Conservation (phyloP, 2,888 invertebrate genomes). For the Xanthia togata region DNA sequence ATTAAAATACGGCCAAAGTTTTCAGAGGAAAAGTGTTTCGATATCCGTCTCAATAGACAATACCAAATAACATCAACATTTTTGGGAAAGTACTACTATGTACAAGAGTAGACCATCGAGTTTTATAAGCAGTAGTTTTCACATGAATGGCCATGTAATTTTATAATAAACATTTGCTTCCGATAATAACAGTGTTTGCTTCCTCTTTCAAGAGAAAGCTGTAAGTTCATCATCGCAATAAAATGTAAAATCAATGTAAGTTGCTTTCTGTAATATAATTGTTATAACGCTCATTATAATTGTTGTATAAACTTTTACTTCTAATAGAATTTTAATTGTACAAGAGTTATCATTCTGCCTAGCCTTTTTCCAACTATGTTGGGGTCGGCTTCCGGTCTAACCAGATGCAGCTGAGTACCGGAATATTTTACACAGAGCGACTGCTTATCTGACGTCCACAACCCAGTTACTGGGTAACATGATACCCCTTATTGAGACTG, state of each 20-base stretch:
- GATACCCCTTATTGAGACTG: no score
- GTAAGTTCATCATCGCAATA: slow-evolving; percentile 3
- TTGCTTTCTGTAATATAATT: slow-evolving; percentile 39
- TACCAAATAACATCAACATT: not conserved
- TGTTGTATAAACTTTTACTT: slow-evolving; percentile 6
- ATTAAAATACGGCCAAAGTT: not conserved
- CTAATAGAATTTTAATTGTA: not conserved
- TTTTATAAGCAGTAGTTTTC: not conserved
- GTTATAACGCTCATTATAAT: slow-evolving; percentile 22
- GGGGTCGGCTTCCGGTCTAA: no score
- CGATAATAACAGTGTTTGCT: slow-evolving; percentile 19
- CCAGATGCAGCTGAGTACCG: no score
- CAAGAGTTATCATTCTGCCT: not conserved
- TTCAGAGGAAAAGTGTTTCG: not conserved
- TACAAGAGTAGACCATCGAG: not conserved
- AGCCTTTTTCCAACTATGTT: no score
- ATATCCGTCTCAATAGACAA: not conserved
- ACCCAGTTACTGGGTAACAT: no score
- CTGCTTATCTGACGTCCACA: no score
- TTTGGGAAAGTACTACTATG: not conserved
- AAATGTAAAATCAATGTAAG: slow-evolving; percentile 34
- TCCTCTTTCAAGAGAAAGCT: slow-evolving; percentile 35
- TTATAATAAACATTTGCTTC: slow-evolving; percentile 29
- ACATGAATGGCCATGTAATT: slow-evolving; percentile 17
- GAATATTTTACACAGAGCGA: no score